Percentiles rank a stretch among this genome's conserved stretches.
Evolutionary conservation across 2,113 vertebrate species (phyloP).

Genomic region (Pogonocichla stellata): DNA sequence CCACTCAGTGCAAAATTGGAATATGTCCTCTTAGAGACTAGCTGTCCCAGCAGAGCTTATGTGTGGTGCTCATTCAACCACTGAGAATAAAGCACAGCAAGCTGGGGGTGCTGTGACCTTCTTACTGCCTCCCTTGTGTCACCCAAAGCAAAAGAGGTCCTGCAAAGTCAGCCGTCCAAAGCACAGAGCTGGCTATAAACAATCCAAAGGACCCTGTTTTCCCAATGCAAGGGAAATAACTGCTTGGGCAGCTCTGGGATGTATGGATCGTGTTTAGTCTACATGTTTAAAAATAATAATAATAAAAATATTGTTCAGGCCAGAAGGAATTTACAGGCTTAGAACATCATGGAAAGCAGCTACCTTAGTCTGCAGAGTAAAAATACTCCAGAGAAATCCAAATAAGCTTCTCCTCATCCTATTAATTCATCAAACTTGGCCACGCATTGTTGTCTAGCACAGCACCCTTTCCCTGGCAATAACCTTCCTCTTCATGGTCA

Average conservation of each 20-base stretch:
- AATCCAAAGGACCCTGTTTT: conserved; percentile 7
- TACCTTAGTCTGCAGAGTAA: background rate
- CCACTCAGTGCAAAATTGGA: background rate
- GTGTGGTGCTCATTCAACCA: background rate
- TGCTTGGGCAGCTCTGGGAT: background rate
- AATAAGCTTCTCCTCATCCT: conserved; percentile 17
- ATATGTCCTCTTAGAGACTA: conserved; percentile 5
- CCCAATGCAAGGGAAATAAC: background rate
- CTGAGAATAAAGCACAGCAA: background rate
- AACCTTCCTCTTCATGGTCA: background rate
- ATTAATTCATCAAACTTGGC: conserved; percentile 38
- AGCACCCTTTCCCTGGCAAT: conserved; percentile 3
- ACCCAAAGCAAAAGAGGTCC: background rate
- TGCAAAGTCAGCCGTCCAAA: conserved; percentile 33
- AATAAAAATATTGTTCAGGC: conserved; percentile 26
- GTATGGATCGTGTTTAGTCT: conserved; percentile 63
- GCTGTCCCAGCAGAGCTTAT: background rate
- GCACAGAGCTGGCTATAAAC: background rate
- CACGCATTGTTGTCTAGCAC: background rate
- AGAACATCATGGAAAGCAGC: conserved; percentile 16
- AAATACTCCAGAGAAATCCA: conserved; percentile 6
- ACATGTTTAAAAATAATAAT: conserved; percentile 40
- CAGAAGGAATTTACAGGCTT: conserved; percentile 48
- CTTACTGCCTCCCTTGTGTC: background rate
- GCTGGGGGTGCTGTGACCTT: background rate